Conservation (phyloP, 2,797 vertebrate genomes). For the Hylomyscus alleni region DNA sequence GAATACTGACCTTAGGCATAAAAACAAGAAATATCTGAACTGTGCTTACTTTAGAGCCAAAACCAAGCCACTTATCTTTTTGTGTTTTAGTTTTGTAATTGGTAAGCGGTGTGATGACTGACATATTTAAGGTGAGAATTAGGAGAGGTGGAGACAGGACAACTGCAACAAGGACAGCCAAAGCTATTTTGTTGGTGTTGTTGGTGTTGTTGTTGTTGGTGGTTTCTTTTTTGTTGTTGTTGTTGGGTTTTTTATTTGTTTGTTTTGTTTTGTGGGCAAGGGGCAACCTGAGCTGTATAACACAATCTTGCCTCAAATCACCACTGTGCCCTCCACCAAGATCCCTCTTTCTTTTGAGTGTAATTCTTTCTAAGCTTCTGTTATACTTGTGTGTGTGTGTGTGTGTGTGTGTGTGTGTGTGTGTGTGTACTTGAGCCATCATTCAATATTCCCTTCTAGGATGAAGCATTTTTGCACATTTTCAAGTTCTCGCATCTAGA, state of each 20-base stretch:
- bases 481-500: not conserved
- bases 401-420: too few relatives aligned
- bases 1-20: not conserved
- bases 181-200: too few relatives aligned
- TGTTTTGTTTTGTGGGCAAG: too few relatives aligned
- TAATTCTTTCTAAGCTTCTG: not conserved
- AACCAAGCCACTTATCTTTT: not conserved
- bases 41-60: not conserved
- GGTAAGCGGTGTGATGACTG: not conserved
- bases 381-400: too few relatives aligned
- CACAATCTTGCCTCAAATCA: not conserved
- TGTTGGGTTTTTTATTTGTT: too few relatives aligned
- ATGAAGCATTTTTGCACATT: not conserved
- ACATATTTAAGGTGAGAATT: not conserved
- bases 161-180: not conserved
- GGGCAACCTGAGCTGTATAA: not conserved
- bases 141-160: not conserved
- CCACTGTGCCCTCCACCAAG: not conserved
- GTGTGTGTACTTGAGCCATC: not conserved
- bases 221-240: too few relatives aligned
- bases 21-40: not conserved
- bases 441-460: not conserved
- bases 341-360: not conserved
- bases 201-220: too few relatives aligned
- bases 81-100: not conserved